Base-by-base conservation (phyloP, 2,113 vertebrate species). In the Ptilorrhoa leucosticta region DNA sequence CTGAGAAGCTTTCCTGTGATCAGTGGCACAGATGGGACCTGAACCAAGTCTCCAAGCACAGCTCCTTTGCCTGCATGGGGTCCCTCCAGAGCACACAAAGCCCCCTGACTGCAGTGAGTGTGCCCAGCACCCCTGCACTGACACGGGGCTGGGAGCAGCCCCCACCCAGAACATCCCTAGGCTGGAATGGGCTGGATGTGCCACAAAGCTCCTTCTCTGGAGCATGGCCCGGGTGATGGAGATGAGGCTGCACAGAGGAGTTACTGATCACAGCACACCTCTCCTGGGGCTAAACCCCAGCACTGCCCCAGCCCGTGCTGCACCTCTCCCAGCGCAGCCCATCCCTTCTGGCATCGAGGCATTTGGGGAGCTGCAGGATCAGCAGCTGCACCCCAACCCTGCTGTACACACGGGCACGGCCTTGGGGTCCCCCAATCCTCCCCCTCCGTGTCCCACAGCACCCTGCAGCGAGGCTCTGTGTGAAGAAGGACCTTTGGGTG, bases 101-200 rank as follows among this genome's bases (percentile, higher is more conserved):
- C 33, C 5, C 51, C 3, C 47, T 47, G 35, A 8, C 13, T 37
- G 58, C 75, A 68, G n/a, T 0, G 39, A 14, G 3, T 6, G 51
- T 24, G 33, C 23, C 44, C 68, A 72, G 76, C 35, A 40, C 8
- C 58, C 15, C 69, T 26, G 57, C 78, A 21, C 40, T 10, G 35
- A 20, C n/a, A 13, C 26, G 1, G 28, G 26, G 22, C 56, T 35
- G 66, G 39, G 44, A 40, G 5, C 54, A 69, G 51, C 31, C 6
- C 63, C 45, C 23, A 13, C 1, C 0, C 28, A 37, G 31, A 15
- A 2, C 11, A 42, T 8, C 45, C 11, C 1, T 2, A 0, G 0
- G 0, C 51, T 44, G 58, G 30, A 77, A 78, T 1, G 27, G 51
- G 56, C 11, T 44, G 37, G 13, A 21, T 8, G 20, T 18, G 51